Conservation (phyloP, 2,888 invertebrate species). For the Heliconius sara region DNA sequence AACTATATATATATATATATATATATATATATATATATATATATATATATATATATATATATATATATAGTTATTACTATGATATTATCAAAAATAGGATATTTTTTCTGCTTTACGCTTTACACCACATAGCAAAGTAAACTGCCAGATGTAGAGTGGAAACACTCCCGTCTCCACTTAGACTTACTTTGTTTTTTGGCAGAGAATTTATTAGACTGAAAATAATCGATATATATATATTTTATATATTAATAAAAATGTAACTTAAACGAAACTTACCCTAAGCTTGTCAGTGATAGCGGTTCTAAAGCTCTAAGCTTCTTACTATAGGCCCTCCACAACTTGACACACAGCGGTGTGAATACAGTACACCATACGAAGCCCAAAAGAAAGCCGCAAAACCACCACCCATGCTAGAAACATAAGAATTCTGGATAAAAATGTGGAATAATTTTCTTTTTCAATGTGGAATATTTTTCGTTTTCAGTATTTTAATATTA, state of each 20-base stretch:
- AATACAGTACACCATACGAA: conserved; percentile 84
- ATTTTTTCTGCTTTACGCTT: too few species aligned
- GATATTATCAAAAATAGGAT: too few species aligned
- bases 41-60: too few species aligned
- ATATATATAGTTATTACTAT: too few species aligned
- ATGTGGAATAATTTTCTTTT: not conserved
- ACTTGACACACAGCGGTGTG: conserved; percentile 84
- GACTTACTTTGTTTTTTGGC: too few species aligned
- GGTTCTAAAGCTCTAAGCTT: conserved; percentile 73
- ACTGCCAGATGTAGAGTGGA: too few species aligned
- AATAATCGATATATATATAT: not conserved
- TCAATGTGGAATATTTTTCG: not conserved
- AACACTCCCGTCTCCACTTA: too few species aligned
- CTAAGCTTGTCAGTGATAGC: conserved; percentile 65
- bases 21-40: too few species aligned
- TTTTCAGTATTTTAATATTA: too few species aligned
- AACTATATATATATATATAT: too few species aligned
- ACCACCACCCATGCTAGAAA: conserved; percentile 88
- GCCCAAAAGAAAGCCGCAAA: conserved; percentile 84
- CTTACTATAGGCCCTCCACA: conserved; percentile 76
- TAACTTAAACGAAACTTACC: conserved; percentile 47
- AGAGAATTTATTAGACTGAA: not conserved
- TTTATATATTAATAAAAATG: not conserved
- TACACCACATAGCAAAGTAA: too few species aligned
- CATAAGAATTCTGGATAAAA: not conserved